phyloP scores from a whole-genome alignment of 2,113 vertebrate species.

The Sialia sialis region DNA sequence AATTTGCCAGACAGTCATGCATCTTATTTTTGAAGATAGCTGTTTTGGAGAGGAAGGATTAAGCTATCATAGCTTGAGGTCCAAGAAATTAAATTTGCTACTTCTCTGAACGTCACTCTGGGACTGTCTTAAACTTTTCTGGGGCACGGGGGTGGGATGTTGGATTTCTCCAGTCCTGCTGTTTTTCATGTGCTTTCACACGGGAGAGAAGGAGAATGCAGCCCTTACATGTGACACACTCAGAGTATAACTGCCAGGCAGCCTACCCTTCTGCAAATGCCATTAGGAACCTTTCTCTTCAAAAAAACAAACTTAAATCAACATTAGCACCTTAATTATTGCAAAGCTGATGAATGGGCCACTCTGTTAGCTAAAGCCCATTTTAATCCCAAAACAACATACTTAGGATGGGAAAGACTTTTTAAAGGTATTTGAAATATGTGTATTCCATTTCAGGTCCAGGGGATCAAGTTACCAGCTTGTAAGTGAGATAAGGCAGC shows the following conservation, averaged over 20 bases:
- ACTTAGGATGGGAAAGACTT: conserved; percentile 57
- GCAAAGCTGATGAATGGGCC: conserved; percentile 8
- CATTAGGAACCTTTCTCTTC: neutral
- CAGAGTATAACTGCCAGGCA: neutral
- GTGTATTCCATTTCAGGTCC: conserved; percentile 4
- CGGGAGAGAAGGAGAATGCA: neutral
- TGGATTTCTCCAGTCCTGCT: neutral
- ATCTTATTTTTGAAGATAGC: conserved; percentile 19
- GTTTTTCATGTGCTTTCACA: neutral
- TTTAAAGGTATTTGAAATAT: conserved; percentile 49
- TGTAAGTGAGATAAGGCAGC: conserved; percentile 29
- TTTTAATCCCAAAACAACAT: conserved; percentile 59
- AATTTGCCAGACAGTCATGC: neutral
- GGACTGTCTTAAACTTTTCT: conserved; percentile 42
- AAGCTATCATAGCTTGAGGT: neutral
- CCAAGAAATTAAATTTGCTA: conserved; percentile 43
- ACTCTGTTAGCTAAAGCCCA: neutral
- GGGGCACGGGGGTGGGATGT: neutral
- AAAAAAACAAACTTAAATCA: conserved; percentile 20
- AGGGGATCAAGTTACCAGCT: conserved; percentile 38
- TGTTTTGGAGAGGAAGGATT: conserved; percentile 18
- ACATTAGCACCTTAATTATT: neutral
- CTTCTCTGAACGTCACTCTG: conserved; percentile 38
- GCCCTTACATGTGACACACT: neutral
- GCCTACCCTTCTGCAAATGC: conserved; percentile 16